Evolutionary conservation across 1,140 invertebrate genomes (phyloP).

Genomic region (Thaumatotibia leucotreta): DNA sequence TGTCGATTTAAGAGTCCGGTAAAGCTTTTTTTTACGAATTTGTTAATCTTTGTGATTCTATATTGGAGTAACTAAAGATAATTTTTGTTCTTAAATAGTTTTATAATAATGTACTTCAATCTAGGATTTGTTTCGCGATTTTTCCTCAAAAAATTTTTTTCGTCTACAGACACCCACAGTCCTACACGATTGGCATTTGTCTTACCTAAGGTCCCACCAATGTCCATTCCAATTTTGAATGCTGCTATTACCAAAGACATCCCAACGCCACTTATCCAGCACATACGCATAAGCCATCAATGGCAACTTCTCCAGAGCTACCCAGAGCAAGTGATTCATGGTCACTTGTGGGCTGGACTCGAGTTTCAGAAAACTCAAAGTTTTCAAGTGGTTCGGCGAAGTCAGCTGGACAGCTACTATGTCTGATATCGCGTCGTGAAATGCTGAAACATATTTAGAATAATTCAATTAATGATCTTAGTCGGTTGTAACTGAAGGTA

Average conservation of each 20-base stretch:
- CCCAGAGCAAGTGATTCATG: constrained; percentile 80
- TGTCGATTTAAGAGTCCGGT: too few species aligned
- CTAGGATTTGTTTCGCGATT: too few species aligned
- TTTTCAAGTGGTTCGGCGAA: constrained; percentile 76
- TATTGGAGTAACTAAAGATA: too few species aligned
- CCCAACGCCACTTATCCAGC: constrained; percentile 78
- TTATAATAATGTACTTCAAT: too few species aligned
- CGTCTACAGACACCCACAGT: too few species aligned
- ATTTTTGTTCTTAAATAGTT: too few species aligned
- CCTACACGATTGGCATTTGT: too few species aligned
- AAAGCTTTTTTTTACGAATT: too few species aligned
- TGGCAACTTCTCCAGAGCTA: constrained; percentile 81
- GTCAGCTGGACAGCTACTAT: constrained; percentile 80
- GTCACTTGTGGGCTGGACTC: constrained; percentile 54
- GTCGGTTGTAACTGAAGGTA: too few species aligned
- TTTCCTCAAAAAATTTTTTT: too few species aligned
- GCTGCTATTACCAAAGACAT: constrained; percentile 76
- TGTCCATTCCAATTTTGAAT: constrained; percentile 76
- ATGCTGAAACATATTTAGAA: constrained; percentile 69
- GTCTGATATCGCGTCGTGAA: constrained; percentile 85
- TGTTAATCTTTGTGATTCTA: too few species aligned
- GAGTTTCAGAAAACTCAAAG: constrained; percentile 64
- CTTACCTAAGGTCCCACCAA: constrained; percentile 80
- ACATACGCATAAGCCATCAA: constrained; percentile 78
- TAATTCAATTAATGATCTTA: background rate